Percentiles rank a stretch among this genome's conserved stretches.
Conservation (phyloP, 2,888 invertebrate species). For the Temnothorax rugatulus region DNA sequence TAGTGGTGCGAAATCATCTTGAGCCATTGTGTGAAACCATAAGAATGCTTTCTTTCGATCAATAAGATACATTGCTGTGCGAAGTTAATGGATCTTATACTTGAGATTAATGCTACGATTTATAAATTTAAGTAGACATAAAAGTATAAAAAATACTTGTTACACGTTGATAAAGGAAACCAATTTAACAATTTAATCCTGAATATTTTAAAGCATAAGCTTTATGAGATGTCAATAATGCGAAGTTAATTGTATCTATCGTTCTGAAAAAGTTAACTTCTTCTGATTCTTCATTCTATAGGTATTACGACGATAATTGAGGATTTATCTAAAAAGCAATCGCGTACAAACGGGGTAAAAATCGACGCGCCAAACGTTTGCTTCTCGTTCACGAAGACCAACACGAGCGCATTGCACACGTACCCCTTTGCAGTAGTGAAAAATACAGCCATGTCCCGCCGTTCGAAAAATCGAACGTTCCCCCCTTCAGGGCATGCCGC, state of each 20-base stretch:
- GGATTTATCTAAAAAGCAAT: constrained; percentile 1
- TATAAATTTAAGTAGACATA: neutral
- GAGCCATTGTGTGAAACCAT: neutral
- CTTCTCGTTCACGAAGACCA: constrained; percentile 8
- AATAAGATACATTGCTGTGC: no score
- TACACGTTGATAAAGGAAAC: neutral
- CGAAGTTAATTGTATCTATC: neutral
- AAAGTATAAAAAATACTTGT: neutral
- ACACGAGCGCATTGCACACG: no score
- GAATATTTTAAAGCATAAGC: neutral
- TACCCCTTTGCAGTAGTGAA: constrained; percentile 14
- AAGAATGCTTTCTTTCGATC: no score
- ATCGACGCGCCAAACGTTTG: constrained; percentile 12
- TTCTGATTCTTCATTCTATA: neutral
- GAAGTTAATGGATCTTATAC: neutral
- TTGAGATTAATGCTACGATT: neutral
- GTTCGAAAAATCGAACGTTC: constrained; percentile 31
- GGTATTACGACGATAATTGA: constrained; percentile 7
- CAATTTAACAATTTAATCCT: neutral
- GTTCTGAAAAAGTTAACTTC: neutral
- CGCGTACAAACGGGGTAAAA: constrained; percentile 2
- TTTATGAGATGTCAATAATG: neutral
- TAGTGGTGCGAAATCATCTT: neutral
- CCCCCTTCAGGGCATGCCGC: constrained; percentile 19
- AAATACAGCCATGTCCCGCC: constrained; percentile 18